Evolutionary conservation across 2,113 vertebrate species (phyloP).

Genomic region (Ceuthmochares aereus): DNA sequence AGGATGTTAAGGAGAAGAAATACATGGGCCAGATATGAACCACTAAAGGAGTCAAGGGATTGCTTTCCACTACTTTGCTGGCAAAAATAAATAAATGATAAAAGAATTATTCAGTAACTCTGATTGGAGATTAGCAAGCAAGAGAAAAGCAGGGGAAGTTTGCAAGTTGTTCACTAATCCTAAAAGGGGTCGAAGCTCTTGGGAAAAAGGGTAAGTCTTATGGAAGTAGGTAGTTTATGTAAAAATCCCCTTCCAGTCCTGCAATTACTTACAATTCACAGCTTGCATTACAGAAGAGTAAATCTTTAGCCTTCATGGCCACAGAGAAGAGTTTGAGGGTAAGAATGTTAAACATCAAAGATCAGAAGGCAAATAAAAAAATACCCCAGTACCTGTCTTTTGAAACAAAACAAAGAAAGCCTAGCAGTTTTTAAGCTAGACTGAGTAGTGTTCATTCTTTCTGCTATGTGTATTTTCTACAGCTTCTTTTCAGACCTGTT

Average conservation of each 20-base stretch:
- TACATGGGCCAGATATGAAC: neutral
- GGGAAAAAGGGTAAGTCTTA: neutral
- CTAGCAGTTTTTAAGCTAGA: constrained; percentile 10
- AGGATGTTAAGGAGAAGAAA: neutral
- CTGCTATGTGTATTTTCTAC: neutral
- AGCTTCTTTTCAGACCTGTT: neutral
- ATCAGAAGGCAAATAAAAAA: constrained; percentile 35
- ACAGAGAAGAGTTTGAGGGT: neutral
- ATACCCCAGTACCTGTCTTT: constrained; percentile 3
- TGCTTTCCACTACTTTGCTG: neutral
- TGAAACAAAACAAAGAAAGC: constrained; percentile 46
- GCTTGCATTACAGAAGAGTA: constrained; percentile 30
- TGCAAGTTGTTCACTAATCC: neutral
- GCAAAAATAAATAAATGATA: neutral
- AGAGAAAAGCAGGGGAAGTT: neutral
- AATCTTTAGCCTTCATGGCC: constrained; percentile 56
- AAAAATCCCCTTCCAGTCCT: neutral
- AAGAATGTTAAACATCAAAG: constrained; percentile 33
- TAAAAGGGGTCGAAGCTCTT: neutral
- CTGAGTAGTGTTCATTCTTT: neutral
- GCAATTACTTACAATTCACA: neutral
- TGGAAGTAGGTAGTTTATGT: neutral
- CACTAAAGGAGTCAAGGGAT: neutral
- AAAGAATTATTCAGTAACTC: neutral
- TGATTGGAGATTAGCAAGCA: neutral